A percentile compares a stretch with the other conserved stretches of the same genome.
These are phyloP conservation scores for Odontamblyopus rebecca DNA, from an alignment of 2,797 vertebrate species.

Conservation along the genomic window DNA sequence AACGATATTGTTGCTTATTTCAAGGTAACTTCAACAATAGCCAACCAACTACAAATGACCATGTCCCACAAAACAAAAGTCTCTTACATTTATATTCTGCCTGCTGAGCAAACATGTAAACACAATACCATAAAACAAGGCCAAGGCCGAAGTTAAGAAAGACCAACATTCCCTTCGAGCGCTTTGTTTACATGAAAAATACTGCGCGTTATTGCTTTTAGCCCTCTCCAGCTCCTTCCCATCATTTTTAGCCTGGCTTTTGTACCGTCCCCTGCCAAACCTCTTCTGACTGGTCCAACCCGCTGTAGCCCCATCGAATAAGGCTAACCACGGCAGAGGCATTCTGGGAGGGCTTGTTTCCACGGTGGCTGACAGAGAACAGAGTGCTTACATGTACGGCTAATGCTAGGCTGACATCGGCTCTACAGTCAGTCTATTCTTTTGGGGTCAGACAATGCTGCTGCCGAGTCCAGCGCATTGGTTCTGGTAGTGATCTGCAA, in stretches of 20 bases:
- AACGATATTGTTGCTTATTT: background rate
- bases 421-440: background rate
- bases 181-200: constrained; percentile 44
- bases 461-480: background rate
- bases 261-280: constrained; percentile 55
- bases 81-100: constrained; percentile 8
- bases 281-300: constrained; percentile 57
- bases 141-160: background rate
- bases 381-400: constrained; percentile 26
- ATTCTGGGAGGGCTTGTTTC: constrained; percentile 59
- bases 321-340: constrained; percentile 53
- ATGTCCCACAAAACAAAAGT: constrained; percentile 21
- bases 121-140: constrained; percentile 17
- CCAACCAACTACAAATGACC: background rate
- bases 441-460: background rate
- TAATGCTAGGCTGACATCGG: constrained; percentile 10
- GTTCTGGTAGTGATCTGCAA: background rate
- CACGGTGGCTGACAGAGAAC: constrained; percentile 29
- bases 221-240: constrained; percentile 47
- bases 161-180: constrained; percentile 6
- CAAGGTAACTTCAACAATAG: background rate
- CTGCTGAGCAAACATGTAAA: constrained; percentile 24
- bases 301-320: constrained; percentile 38
- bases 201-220: constrained; percentile 32
- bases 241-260: constrained; percentile 43